Evolutionary conservation across 2,888 invertebrate genomes (phyloP).

Genomic region (Stenotaenia linearis): DNA sequence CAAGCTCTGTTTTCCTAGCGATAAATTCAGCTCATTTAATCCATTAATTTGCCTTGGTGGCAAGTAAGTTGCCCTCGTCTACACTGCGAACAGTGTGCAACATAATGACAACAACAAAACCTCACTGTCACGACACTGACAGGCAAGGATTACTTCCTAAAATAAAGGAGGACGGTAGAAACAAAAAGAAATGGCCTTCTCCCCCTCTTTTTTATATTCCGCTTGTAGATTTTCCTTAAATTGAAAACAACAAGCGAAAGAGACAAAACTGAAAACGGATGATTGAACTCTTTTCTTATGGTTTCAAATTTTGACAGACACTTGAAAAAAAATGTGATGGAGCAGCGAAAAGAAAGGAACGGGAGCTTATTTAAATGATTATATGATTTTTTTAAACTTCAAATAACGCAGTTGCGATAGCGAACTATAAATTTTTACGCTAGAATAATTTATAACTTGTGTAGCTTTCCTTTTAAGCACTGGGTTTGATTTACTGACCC

Average conservation of each 20-base stretch:
- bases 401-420: not conserved
- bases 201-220: not conserved
- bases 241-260: not conserved
- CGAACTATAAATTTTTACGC: not conserved
- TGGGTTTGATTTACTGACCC: not conserved
- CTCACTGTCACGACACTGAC: not conserved
- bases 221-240: not conserved
- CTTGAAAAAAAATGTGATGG: not conserved
- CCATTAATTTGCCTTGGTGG: constrained; percentile 15
- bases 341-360: too few species aligned
- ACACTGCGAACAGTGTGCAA: not conserved
- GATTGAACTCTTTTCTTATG: not conserved
- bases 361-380: not conserved
- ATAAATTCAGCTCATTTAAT: constrained; percentile 28
- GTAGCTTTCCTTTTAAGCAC: not conserved
- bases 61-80: not conserved
- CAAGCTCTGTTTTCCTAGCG: constrained; percentile 4
- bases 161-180: not conserved
- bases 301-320: too few species aligned
- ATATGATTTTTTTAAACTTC: not conserved
- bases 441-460: not conserved
- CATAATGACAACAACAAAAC: not conserved
- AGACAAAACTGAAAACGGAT: not conserved
- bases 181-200: not conserved
- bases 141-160: not conserved